Evolutionary conservation across 2,113 vertebrate species (phyloP).

Genomic region (Phodopus roborovskii): DNA sequence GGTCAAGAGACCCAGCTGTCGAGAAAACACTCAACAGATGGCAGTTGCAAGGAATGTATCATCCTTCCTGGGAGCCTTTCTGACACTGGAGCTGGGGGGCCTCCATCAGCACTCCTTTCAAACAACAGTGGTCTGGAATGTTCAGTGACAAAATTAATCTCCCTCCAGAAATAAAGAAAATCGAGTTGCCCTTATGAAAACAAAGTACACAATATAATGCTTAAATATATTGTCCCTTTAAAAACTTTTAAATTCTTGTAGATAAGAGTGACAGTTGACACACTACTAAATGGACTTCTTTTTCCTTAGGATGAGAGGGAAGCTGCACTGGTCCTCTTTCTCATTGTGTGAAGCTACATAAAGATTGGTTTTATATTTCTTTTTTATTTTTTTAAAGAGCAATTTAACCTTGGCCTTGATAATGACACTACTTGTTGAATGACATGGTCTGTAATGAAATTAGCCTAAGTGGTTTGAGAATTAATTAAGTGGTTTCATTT

Average conservation of each 20-base stretch:
- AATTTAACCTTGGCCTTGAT: conserved; percentile 82
- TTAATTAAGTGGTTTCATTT: conserved; percentile 67
- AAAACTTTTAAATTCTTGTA: conserved; percentile 82
- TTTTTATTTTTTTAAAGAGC: conserved; percentile 54
- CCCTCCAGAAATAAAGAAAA: conserved; percentile 83
- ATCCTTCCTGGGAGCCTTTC: conserved; percentile 82
- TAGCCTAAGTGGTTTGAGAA: conserved; percentile 75
- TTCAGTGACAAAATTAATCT: conserved; percentile 83
- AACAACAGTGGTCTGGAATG: conserved; percentile 77
- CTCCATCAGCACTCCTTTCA: conserved; percentile 84
- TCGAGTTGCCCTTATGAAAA: conserved; percentile 83
- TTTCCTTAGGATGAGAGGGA: conserved; percentile 75
- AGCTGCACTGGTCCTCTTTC: conserved; percentile 80
- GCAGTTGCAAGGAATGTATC: conserved; percentile 81
- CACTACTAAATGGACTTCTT: conserved; percentile 76
- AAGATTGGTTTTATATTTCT: conserved; percentile 83
- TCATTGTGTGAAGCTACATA: conserved; percentile 83
- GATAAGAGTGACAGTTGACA: conserved; percentile 79
- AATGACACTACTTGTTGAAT: conserved; percentile 74
- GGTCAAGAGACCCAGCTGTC: conserved; percentile 89
- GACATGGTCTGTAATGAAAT: conserved; percentile 59
- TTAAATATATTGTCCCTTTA: conserved; percentile 84
- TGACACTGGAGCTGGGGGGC: conserved; percentile 83
- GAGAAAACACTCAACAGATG: conserved; percentile 88
- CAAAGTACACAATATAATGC: conserved; percentile 75